A percentile compares a stretch with the other conserved stretches of the same genome.
These are phyloP conservation scores for Odobenus rosmarus DNA, from an alignment of 2,113 vertebrate genomes.

Conservation along the genomic window DNA sequence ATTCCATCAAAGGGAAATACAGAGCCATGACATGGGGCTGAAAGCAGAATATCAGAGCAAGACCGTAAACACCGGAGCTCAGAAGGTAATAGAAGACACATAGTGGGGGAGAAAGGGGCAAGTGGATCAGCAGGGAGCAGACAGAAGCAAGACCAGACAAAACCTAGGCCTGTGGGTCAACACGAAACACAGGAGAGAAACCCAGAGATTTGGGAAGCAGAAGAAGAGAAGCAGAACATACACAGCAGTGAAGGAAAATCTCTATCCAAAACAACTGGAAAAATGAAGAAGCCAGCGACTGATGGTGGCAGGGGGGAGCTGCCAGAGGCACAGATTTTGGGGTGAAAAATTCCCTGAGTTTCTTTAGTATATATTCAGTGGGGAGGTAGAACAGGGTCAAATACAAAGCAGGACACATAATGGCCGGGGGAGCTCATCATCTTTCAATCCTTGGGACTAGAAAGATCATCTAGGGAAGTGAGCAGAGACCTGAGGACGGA, in stretches of 20 bases:
- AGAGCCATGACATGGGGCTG: neutral
- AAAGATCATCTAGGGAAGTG: neutral
- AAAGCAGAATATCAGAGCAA: neutral
- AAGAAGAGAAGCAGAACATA: neutral
- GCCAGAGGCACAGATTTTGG: neutral
- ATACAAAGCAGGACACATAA: no score
- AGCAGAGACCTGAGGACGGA: neutral
- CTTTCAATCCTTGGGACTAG: neutral
- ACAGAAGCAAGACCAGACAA: neutral
- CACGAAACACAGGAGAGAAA: neutral
- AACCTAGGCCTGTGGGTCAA: neutral
- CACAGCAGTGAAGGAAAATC: neutral
- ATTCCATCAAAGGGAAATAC: neutral
- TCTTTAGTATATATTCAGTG: neutral
- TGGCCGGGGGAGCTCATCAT: rapidly evolving
- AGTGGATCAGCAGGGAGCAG: neutral
- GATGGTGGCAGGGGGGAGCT: neutral
- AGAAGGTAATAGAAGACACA: neutral
- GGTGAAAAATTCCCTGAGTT: neutral
- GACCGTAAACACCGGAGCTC: neutral
- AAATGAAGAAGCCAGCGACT: neutral
- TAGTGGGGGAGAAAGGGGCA: neutral
- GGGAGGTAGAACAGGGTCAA: neutral
- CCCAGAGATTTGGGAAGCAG: neutral
- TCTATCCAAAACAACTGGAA: neutral